These are phyloP conservation scores for Zeugodacus cucurbitae DNA, from an alignment of 1,140 invertebrate genomes.

Conservation along the genomic window DNA sequence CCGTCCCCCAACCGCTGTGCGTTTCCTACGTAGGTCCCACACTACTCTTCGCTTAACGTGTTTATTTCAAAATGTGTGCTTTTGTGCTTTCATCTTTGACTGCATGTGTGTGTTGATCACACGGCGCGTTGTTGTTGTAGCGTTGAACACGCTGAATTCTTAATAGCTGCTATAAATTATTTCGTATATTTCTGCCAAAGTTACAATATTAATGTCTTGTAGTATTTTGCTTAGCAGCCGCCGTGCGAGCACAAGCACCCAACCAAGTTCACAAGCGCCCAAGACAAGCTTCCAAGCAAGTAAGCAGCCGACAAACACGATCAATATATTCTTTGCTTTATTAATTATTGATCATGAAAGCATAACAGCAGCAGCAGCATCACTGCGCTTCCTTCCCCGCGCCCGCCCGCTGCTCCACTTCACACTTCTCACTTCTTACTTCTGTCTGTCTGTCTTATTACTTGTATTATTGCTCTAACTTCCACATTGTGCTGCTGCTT, in stretches of 20 bases:
- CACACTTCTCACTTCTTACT: no score
- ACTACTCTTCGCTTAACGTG: neutral
- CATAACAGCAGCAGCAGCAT: neutral
- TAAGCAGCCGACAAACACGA: conserved; percentile 17
- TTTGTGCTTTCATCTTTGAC: neutral
- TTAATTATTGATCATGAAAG: conserved; percentile 38
- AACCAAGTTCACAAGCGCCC: neutral
- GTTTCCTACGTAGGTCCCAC: neutral
- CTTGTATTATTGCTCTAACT: neutral
- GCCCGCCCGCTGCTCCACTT: neutral
- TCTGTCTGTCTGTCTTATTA: neutral
- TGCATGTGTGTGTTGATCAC: neutral
- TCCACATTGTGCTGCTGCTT: neutral
- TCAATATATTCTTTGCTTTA: conserved; percentile 36
- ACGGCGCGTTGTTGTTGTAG: neutral
- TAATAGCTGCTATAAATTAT: conserved; percentile 36
- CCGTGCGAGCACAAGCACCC: neutral
- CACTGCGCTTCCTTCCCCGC: neutral
- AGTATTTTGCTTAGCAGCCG: conserved; percentile 11
- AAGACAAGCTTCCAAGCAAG: neutral
- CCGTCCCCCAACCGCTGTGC: neutral
- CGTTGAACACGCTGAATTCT: conserved; percentile 32
- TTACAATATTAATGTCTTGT: conserved; percentile 37
- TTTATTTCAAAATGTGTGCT: neutral
- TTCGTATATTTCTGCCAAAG: conserved; percentile 31